Evolutionary conservation across 1,140 invertebrate genomes (phyloP).

Genomic region (Matsumurasca onukii): DNA sequence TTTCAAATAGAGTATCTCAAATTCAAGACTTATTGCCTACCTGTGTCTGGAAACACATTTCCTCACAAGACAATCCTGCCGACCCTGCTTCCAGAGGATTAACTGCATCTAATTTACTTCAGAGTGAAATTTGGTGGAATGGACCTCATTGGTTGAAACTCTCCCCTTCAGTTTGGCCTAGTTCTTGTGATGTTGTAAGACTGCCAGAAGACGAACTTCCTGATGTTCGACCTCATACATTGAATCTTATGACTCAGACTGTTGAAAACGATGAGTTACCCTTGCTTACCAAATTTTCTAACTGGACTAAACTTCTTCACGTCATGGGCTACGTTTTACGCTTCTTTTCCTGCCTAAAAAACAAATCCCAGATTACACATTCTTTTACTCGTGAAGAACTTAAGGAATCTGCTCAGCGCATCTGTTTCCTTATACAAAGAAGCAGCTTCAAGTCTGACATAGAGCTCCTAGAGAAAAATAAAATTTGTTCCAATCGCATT

Average conservation of each 20-base stretch:
- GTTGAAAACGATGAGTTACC: no score
- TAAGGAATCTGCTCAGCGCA: no score
- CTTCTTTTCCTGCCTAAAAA: no score
- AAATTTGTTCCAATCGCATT: background rate
- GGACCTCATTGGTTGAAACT: background rate
- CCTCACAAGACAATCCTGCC: no score
- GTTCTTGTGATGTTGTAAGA: background rate
- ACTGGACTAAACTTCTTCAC: no score
- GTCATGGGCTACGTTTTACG: no score
- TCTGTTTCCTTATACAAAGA: background rate
- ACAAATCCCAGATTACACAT: no score
- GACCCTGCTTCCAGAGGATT: background rate
- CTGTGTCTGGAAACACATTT: background rate
- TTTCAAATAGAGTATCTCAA: background rate
- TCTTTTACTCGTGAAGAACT: no score
- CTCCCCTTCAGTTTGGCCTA: background rate
- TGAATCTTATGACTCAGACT: no score
- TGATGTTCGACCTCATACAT: background rate
- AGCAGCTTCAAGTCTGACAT: background rate
- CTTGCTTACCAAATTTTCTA: no score
- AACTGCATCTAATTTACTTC: background rate
- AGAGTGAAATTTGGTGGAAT: background rate
- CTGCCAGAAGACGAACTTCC: background rate
- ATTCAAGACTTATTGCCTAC: background rate
- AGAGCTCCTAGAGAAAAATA: background rate